Evolutionary conservation across 2,888 invertebrate species (phyloP).

Genomic region (Eumacrocentrus americanus): DNA sequence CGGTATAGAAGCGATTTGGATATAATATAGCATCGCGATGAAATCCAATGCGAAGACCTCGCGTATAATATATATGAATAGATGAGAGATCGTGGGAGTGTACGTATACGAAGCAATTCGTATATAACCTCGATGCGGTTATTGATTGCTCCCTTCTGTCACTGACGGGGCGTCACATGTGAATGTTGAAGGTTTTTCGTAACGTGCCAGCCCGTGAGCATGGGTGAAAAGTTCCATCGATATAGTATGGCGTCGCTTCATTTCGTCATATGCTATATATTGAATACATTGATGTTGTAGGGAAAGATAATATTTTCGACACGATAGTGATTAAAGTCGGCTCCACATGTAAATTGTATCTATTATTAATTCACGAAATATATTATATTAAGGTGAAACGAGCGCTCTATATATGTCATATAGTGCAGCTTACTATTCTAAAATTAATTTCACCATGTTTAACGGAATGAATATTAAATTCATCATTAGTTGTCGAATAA

Average conservation of each 20-base stretch:
- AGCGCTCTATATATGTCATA: too few species aligned
- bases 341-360: too few species aligned
- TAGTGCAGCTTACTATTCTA: too few species aligned
- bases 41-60: conserved; percentile 17
- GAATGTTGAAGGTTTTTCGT: conserved; percentile 47
- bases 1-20: conserved; percentile 15
- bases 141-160: conserved; percentile 57
- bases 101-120: conserved; percentile 38
- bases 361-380: too few species aligned
- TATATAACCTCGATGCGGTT: conserved; percentile 54
- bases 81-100: conserved; percentile 27
- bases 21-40: conserved; percentile 19
- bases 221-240: neutral
- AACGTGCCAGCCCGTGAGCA: conserved; percentile 14
- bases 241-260: neutral
- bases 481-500: too few species aligned
- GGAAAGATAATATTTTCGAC: too few species aligned
- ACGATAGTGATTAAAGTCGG: too few species aligned
- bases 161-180: conserved; percentile 56
- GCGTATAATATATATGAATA: conserved; percentile 12
- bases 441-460: neutral
- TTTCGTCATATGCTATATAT: neutral
- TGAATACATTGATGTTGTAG: neutral
- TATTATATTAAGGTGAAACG: too few species aligned
- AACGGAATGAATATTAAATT: too few species aligned